Percentiles rank a stretch among this genome's conserved stretches.
These are phyloP conservation scores for Philypnodon macrostomus DNA, from an alignment of 2,797 vertebrate species.

Conservation along the genomic window DNA sequence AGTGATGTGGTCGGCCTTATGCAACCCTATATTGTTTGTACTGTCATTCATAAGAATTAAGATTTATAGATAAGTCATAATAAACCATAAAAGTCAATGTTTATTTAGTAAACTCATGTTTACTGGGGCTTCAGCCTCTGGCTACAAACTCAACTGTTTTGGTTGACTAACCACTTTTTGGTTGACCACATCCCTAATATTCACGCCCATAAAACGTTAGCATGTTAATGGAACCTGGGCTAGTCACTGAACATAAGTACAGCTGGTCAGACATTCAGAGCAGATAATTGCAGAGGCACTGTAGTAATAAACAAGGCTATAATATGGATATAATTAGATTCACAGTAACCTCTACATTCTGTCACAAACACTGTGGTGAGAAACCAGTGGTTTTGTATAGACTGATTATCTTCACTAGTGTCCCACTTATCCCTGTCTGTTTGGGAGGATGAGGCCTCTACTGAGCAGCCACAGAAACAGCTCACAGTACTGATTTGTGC, in stretches of 20 bases:
- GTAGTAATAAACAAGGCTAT: neutral
- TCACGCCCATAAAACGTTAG: no score
- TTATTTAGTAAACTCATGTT: no score
- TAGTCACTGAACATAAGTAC: neutral
- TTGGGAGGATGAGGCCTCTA: slow-evolving; percentile 8
- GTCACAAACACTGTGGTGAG: slow-evolving; percentile 6
- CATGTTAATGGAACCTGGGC: neutral
- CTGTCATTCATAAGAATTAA: slow-evolving; percentile 7
- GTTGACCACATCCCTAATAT: no score
- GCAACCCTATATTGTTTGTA: no score
- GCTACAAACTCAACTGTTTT: no score
- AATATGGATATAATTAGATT: neutral
- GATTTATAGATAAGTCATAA: neutral
- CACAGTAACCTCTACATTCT: neutral
- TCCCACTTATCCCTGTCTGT: slow-evolving; percentile 39
- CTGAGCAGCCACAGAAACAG: slow-evolving; percentile 20
- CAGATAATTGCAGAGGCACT: neutral
- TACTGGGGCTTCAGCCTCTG: no score
- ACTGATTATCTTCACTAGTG: slow-evolving; percentile 20
- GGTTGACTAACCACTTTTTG: no score
- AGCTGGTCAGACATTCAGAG: neutral
- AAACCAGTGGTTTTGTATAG: slow-evolving; percentile 3
- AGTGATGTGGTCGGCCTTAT: neutral
- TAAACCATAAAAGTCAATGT: no score
- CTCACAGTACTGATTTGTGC: slow-evolving; percentile 21